These are phyloP conservation scores for Fundulus diaphanus DNA, from an alignment of 2,797 vertebrate genomes.

Conservation along the genomic window DNA sequence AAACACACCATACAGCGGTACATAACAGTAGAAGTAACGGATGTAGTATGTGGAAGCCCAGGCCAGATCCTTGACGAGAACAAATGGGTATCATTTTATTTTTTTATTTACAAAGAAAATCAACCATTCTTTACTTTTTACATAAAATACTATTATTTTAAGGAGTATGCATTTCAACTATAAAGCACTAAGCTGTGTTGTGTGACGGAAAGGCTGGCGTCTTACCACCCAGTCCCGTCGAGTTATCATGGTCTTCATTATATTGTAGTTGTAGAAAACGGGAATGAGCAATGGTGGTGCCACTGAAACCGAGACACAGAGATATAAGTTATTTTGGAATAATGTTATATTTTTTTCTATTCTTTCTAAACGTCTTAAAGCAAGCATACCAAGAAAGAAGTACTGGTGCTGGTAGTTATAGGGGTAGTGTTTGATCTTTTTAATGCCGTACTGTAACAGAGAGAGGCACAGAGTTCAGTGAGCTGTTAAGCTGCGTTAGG, in stretches of 20 bases:
- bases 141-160: background rate
- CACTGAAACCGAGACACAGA: constrained; percentile 78
- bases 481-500: background rate
- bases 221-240: constrained; percentile 94
- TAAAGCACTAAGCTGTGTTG: no score
- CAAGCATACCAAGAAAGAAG: constrained; percentile 91
- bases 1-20: constrained; percentile 83
- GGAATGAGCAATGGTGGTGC: constrained; percentile 95
- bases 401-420: constrained; percentile 94
- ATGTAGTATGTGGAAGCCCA: constrained; percentile 86
- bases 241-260: constrained; percentile 87
- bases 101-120: background rate
- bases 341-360: background rate
- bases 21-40: constrained; percentile 83
- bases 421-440: constrained; percentile 93
- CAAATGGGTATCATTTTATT: background rate
- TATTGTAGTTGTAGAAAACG: constrained; percentile 92
- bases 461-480: constrained; percentile 14
- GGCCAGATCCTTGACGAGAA: constrained; percentile 84
- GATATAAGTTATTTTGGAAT: background rate
- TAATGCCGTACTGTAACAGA: constrained; percentile 88
- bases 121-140: background rate
- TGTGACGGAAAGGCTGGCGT: constrained; percentile 23
- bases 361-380: background rate
- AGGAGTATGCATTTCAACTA: no score